These are phyloP conservation scores for Drosophila quadrilineata DNA, from an alignment of 1,140 invertebrate species.

Conservation along the genomic window DNA sequence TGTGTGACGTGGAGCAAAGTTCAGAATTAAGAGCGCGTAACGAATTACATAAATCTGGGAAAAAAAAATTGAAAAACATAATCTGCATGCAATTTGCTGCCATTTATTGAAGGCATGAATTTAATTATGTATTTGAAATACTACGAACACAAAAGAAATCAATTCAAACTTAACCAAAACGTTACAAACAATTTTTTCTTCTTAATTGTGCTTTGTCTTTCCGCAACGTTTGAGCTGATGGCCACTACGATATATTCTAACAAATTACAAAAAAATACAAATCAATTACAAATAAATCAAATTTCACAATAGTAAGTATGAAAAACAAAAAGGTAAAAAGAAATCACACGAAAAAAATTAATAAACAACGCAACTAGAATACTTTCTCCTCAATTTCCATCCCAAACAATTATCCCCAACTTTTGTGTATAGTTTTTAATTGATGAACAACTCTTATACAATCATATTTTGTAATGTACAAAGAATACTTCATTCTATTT, in stretches of 20 bases:
- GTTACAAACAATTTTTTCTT: slow-evolving; percentile 76
- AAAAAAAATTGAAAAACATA: slow-evolving; percentile 22
- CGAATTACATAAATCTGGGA: slow-evolving; percentile 17
- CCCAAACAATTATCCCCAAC: too few species aligned
- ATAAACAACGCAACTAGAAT: too few species aligned
- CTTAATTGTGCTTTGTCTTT: slow-evolving; percentile 82
- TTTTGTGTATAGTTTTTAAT: slow-evolving; percentile 55
- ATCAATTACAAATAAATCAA: slow-evolving; percentile 69
- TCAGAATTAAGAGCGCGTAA: slow-evolving; percentile 59
- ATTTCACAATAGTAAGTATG: slow-evolving; percentile 70
- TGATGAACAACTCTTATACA: slow-evolving; percentile 16
- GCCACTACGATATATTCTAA: slow-evolving; percentile 81
- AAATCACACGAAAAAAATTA: slow-evolving; percentile 29
- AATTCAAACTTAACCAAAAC: slow-evolving; percentile 39
- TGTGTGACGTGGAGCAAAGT: slow-evolving; percentile 69
- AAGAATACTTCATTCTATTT: slow-evolving; percentile 5
- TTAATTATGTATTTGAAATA: slow-evolving; percentile 20
- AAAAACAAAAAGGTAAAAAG: slow-evolving; percentile 45
- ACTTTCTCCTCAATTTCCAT: too few species aligned
- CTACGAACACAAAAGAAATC: slow-evolving; percentile 12
- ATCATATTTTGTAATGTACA: slow-evolving; percentile 34
- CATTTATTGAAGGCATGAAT: slow-evolving; percentile 34
- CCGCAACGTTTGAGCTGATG: slow-evolving; percentile 82
- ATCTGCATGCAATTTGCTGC: slow-evolving; percentile 48
- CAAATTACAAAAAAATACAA: slow-evolving; percentile 73